phyloP scores from a whole-genome alignment of 1,140 invertebrate genomes.

The Brachionus rubens region DNA sequence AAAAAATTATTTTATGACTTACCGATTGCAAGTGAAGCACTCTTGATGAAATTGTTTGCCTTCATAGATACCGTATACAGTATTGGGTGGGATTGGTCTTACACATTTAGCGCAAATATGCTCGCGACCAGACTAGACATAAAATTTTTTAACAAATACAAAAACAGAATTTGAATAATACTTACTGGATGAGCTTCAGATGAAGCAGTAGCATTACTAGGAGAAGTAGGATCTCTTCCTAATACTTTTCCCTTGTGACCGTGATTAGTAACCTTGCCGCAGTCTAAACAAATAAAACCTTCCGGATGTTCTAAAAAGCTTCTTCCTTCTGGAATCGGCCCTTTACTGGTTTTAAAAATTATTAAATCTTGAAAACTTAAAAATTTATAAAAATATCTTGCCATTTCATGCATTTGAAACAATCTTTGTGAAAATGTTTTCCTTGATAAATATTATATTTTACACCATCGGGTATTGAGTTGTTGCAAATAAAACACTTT shows the following conservation, averaged over 20 bases:
- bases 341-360: not conserved
- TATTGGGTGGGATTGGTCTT: slow-evolving; percentile 34
- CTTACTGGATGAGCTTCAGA: slow-evolving; percentile 24
- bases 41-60: slow-evolving; percentile 44
- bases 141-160: too few relatives aligned
- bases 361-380: not conserved
- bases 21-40: slow-evolving; percentile 46
- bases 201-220: slow-evolving; percentile 9
- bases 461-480: slow-evolving; percentile 38
- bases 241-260: not conserved
- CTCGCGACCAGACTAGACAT: slow-evolving; percentile 46
- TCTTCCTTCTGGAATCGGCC: slow-evolving; percentile 30
- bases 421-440: slow-evolving; percentile 41
- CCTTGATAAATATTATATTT: slow-evolving; percentile 46
- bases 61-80: slow-evolving; percentile 44
- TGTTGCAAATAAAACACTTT: slow-evolving; percentile 36
- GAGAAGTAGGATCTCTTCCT: not conserved
- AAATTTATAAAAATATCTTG: not conserved
- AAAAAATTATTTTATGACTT: not conserved
- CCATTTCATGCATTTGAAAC: slow-evolving; percentile 46
- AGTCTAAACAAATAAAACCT: slow-evolving; percentile 40
- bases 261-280: slow-evolving; percentile 42
- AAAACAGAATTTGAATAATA: not conserved
- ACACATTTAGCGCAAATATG: slow-evolving; percentile 46
- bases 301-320: slow-evolving; percentile 34